Percentiles rank a stretch among this genome's conserved stretches.
These are phyloP conservation scores for Trematomus bernacchii DNA, from an alignment of 2,797 vertebrate genomes.

Conservation along the genomic window DNA sequence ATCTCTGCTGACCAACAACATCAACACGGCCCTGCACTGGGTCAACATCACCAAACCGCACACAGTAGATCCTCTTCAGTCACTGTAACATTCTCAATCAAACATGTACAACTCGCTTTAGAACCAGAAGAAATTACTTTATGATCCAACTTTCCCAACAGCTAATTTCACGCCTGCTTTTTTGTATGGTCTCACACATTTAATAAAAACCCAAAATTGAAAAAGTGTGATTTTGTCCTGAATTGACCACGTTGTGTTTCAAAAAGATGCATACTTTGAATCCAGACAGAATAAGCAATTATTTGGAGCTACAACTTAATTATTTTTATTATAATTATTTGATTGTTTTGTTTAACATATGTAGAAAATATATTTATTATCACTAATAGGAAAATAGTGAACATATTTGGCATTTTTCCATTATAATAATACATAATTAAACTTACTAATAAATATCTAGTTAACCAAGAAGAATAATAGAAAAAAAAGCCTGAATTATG, in stretches of 20 bases:
- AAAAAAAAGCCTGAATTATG: not conserved
- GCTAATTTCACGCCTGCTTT: slow-evolving; percentile 31
- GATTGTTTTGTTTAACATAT: slow-evolving; percentile 3
- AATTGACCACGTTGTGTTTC: slow-evolving; percentile 18
- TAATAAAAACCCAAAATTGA: not conserved
- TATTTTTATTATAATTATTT: slow-evolving; percentile 27
- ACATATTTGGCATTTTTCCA: not conserved
- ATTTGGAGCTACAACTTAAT: slow-evolving; percentile 49
- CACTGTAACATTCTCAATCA: not conserved
- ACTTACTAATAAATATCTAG: not conserved
- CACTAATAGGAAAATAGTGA: too few species aligned
- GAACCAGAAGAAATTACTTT: not conserved
- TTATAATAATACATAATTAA: not conserved
- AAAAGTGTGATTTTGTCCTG: slow-evolving; percentile 12
- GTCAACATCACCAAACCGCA: slow-evolving; percentile 51
- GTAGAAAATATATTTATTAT: not conserved
- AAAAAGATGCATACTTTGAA: slow-evolving; percentile 20
- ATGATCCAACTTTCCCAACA: not conserved
- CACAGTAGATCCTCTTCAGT: slow-evolving; percentile 18
- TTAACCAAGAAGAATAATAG: not conserved
- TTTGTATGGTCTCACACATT: not conserved
- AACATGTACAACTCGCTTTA: not conserved
- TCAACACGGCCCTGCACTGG: slow-evolving; percentile 44
- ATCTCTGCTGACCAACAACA: slow-evolving; percentile 52
- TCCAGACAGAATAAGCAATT: slow-evolving; percentile 31